Evolutionary conservation across 2,113 vertebrate species (phyloP).

Genomic region (Axis porcinus): DNA sequence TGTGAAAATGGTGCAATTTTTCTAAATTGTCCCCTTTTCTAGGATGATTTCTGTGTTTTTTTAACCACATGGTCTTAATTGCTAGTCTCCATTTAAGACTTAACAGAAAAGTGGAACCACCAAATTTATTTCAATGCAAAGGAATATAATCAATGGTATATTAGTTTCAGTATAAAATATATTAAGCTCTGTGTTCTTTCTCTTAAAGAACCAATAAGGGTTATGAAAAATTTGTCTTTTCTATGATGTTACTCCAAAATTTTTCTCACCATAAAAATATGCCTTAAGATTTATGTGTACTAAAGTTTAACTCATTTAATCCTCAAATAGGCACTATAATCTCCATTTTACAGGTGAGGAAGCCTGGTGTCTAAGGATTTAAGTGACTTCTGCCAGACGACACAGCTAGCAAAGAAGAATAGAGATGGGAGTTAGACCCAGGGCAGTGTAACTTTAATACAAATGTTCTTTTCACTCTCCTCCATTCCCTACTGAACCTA

Average conservation of each 20-base stretch:
- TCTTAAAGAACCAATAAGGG: neutral
- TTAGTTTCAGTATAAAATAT: neutral
- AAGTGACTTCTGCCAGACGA: neutral
- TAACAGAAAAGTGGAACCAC: neutral
- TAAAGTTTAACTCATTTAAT: neutral
- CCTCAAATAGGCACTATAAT: neutral
- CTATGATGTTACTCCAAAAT: neutral
- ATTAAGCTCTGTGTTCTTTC: neutral
- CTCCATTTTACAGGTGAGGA: slow-evolving; percentile 1
- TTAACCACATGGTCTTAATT: neutral
- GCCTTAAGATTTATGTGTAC: neutral
- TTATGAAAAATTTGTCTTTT: neutral
- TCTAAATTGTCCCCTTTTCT: neutral
- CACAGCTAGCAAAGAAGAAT: neutral
- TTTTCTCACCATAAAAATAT: slow-evolving; percentile 24
- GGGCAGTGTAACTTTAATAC: neutral
- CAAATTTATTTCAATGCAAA: neutral
- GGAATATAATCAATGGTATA: neutral
- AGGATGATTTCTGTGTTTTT: neutral
- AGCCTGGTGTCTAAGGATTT: neutral
- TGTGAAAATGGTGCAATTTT: neutral
- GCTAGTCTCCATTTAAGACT: neutral
- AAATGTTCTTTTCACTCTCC: neutral
- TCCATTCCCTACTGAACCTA: neutral
- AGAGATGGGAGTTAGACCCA: neutral